Base-by-base conservation (phyloP, 2,113 vertebrate genomes). In the Spizaetus ornatus region DNA sequence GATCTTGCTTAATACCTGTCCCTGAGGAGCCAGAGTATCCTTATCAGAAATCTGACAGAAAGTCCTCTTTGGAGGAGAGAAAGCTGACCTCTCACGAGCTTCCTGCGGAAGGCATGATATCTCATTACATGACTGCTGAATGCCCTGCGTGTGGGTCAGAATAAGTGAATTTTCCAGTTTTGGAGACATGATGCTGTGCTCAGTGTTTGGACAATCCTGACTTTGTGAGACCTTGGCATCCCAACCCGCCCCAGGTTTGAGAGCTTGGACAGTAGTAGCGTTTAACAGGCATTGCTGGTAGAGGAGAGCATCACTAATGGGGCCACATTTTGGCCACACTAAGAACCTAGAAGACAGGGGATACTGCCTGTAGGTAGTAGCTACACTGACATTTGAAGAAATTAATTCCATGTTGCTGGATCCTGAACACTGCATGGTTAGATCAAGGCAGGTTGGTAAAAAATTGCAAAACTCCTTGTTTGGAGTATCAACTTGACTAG, bases 301-400 rank as follows among this genome's bases (percentile, higher is more conserved):
- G 34, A 99, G 98, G 29, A 99, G 95, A 21, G 99, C 98, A 50
- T 99, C 99, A 0, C 98, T 98, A 81, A 99, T 97, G 96, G 98
- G 98, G 87, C 98, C 97, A 9, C 98, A 97, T 32, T 99, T 99
- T 29, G 99, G 99, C 99, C 99, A 99, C 95, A 99, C 98, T 96
- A 99, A 97, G 86, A 99, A 98, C 67, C 99, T 97, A 1, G 99
- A 98, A 71, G 98, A 96, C 71, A 99, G 93, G 2, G 99, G 99
- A 97, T 99, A 99, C 71, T 99, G 99, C 73, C 99, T 98, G 93
- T 99, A 99, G 25, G 99, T 99, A 7, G 99, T 98, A 76, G 99
- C 99, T 95, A 99, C 99, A 42, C 99, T 99, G 69, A 99, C 99
- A 61, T 99, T 99, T 15, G 99, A 99, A 62, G 99, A 99, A 97